phyloP scores from a whole-genome alignment of 1,140 invertebrate genomes.

The Maniola jurtina region DNA sequence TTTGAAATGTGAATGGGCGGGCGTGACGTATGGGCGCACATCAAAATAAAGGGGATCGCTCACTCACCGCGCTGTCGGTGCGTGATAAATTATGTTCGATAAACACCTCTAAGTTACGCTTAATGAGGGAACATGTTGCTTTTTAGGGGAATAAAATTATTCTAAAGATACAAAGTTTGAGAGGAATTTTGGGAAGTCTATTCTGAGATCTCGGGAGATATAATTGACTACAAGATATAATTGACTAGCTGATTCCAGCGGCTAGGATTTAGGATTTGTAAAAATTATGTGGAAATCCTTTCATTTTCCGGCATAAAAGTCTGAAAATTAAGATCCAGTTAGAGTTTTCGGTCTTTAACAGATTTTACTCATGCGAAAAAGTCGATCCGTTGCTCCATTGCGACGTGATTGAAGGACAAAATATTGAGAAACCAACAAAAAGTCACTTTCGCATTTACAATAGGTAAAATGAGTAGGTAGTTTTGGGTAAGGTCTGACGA shows the following conservation, averaged over 20 bases:
- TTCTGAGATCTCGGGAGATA: not conserved
- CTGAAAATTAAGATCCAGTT: no score
- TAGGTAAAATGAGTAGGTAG: no score
- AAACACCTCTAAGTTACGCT: conserved; percentile 33
- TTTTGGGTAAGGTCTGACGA: no score
- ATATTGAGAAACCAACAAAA: no score
- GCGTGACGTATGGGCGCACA: conserved; percentile 34
- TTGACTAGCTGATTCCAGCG: not conserved
- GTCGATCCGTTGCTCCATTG: no score
- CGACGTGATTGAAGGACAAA: no score
- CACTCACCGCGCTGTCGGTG: conserved; percentile 35
- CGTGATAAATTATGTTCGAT: conserved; percentile 42
- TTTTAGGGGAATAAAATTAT: conserved; percentile 16
- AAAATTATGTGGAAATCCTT: not conserved
- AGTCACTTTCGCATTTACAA: no score
- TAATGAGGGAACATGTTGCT: conserved; percentile 28
- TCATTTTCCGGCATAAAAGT: not conserved
- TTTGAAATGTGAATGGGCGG: conserved; percentile 41
- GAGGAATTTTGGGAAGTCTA: conserved; percentile 1
- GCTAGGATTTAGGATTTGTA: not conserved
- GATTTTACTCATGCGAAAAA: no score
- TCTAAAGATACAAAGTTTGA: conserved; percentile 1
- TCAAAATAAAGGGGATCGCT: conserved; percentile 38
- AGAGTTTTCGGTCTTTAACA: no score
- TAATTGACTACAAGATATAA: no score